Conservation (phyloP, 2,888 invertebrate genomes). For the Gymnosoma rotundatum region DNA sequence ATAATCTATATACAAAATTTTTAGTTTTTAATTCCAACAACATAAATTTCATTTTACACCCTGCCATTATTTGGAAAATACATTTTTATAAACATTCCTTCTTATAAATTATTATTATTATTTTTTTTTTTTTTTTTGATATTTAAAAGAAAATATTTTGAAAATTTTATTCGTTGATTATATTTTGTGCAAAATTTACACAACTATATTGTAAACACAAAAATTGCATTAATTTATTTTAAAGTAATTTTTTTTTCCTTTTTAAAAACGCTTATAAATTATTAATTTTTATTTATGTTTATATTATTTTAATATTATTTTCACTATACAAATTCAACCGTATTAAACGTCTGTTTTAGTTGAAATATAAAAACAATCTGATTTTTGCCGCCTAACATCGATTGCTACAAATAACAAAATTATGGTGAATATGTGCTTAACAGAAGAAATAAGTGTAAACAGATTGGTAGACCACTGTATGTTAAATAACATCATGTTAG, state of each 20-base stretch:
- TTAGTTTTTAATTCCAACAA: not conserved
- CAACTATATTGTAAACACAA: not conserved
- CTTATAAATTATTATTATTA: too few species aligned
- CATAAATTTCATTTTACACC: not conserved
- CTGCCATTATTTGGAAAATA: not conserved
- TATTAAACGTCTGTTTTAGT: constrained; percentile 40
- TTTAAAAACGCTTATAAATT: not conserved
- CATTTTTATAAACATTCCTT: too few species aligned
- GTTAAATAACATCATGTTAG: not conserved
- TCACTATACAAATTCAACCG: constrained; percentile 27
- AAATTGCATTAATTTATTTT: not conserved
- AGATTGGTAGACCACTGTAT: not conserved
- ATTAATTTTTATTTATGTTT: not conserved
- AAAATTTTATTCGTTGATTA: not conserved
- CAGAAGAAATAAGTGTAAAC: constrained; percentile 13
- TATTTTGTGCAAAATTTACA: not conserved
- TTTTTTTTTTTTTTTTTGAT: too few species aligned
- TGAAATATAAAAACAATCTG: constrained; percentile 64
- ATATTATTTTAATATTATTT: not conserved
- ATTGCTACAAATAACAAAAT: constrained; percentile 50
- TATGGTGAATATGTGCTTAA: constrained; percentile 51
- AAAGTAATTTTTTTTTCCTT: not conserved
- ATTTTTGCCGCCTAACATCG: constrained; percentile 46
- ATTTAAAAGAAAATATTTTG: not conserved
- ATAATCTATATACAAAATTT: not conserved